A percentile compares a stretch with the other conserved stretches of the same genome.
Evolutionary conservation across 2,888 invertebrate species (phyloP).

Genomic region (Lochmaea capreae): DNA sequence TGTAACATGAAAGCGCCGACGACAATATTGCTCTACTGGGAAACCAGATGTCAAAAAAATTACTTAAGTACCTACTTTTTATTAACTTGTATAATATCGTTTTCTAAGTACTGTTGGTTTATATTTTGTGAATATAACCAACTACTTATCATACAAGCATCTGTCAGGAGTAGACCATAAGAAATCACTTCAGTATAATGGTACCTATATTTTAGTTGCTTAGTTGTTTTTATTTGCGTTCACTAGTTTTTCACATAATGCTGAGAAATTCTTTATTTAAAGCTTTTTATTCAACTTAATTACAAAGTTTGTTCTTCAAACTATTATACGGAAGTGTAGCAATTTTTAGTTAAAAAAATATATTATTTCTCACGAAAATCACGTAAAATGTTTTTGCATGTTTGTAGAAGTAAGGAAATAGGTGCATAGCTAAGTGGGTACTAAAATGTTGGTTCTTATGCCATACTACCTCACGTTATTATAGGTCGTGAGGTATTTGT

Average conservation of each 20-base stretch:
- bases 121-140: no score
- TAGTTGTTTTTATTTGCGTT: not conserved
- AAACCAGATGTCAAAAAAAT: no score
- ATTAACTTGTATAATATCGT: no score
- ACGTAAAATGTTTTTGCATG: not conserved
- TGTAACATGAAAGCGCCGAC: no score
- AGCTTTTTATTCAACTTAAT: not conserved
- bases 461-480: conserved; percentile 30
- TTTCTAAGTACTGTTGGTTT: no score
- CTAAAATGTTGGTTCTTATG: conserved; percentile 15
- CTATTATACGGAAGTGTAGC: not conserved
- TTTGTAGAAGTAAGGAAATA: conserved; percentile 8
- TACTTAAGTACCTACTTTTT: no score
- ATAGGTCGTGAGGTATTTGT: conserved; percentile 43
- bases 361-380: not conserved
- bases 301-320: not conserved
- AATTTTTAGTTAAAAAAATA: not conserved
- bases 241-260: not conserved
- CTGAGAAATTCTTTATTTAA: not conserved
- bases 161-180: no score
- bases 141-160: no score
- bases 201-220: no score
- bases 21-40: no score
- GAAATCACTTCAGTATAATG: no score
- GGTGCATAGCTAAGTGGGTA: conserved; percentile 7